phyloP scores from a whole-genome alignment of 2,888 invertebrate genomes.

The Cecidostiba fungosa region DNA sequence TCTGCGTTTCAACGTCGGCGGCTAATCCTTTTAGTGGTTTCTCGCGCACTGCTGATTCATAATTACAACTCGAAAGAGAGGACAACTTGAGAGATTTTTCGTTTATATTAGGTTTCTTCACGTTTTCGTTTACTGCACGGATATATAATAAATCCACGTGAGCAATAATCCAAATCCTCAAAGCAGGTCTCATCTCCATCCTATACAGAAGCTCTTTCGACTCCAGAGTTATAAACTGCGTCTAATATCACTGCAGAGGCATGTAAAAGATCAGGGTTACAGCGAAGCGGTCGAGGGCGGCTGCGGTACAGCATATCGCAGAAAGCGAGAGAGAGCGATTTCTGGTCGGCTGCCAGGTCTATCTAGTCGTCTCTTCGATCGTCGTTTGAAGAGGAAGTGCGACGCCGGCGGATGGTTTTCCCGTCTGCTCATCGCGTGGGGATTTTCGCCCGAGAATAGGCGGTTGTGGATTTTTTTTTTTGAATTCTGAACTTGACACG shows the following conservation, averaged over 20 bases:
- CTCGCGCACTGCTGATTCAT: not conserved
- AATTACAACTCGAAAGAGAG: too few species aligned
- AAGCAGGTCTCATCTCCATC: too few species aligned
- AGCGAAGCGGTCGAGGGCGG: not conserved
- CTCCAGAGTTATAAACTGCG: not conserved
- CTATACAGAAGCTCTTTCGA: too few species aligned
- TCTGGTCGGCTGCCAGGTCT: constrained; percentile 14
- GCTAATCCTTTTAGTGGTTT: not conserved
- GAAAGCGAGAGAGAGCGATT: too few species aligned
- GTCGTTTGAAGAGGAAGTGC: not conserved
- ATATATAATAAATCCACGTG: not conserved
- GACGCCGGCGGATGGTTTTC: constrained; percentile 2
- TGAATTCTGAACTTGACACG: not conserved
- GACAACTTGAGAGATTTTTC: too few species aligned
- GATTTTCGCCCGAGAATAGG: not conserved
- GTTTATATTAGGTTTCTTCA: too few species aligned
- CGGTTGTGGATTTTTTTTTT: not conserved
- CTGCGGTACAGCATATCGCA: not conserved
- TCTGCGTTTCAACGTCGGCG: not conserved
- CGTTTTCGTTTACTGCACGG: too few species aligned
- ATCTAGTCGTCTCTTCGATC: not conserved
- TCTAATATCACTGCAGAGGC: not conserved
- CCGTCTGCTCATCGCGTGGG: not conserved
- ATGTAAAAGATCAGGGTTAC: constrained; percentile 15
- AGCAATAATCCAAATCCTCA: not conserved